These are phyloP conservation scores for Anastatus disparis DNA, from an alignment of 1,140 invertebrate species.

Conservation along the genomic window DNA sequence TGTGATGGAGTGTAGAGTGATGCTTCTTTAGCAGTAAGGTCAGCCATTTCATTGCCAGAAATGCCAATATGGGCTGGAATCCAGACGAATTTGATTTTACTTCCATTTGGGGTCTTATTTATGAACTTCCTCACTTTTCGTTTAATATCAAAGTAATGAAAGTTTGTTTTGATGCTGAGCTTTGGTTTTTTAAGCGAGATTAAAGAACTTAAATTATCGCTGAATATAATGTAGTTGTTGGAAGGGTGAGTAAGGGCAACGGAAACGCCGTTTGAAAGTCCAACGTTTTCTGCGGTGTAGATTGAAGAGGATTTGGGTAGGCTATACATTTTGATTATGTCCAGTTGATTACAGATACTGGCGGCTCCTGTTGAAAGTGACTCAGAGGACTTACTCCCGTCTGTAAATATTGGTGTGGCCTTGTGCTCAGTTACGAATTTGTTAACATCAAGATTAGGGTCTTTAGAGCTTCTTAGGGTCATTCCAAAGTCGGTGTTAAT, in stretches of 20 bases:
- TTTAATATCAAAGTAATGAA: conserved; percentile 3
- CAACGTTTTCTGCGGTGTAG: conserved; percentile 21
- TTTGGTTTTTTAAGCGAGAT: neutral
- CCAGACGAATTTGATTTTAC: neutral
- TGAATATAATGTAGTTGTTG: neutral
- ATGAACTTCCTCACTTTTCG: neutral
- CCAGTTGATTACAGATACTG: neutral
- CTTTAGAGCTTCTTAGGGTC: no score
- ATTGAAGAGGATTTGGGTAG: conserved; percentile 2
- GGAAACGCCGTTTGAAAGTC: conserved; percentile 1
- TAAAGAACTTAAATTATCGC: conserved; percentile 20
- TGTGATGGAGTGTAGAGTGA: no score
- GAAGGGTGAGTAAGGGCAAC: neutral
- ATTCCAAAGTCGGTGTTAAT: no score
- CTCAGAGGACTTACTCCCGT: neutral
- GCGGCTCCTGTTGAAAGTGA: neutral
- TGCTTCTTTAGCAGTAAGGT: neutral
- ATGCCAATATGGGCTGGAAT: neutral
- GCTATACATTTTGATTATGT: neutral
- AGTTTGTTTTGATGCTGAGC: neutral
- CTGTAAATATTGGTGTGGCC: neutral
- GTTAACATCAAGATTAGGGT: no score
- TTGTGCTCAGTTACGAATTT: no score
- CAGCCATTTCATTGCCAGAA: neutral
- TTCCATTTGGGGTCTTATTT: neutral